Evolutionary conservation across 1,140 invertebrate genomes (phyloP), one percentile per base, ranked within the genome.

Genomic region (Brachionus asplanchnoidis): DNA sequence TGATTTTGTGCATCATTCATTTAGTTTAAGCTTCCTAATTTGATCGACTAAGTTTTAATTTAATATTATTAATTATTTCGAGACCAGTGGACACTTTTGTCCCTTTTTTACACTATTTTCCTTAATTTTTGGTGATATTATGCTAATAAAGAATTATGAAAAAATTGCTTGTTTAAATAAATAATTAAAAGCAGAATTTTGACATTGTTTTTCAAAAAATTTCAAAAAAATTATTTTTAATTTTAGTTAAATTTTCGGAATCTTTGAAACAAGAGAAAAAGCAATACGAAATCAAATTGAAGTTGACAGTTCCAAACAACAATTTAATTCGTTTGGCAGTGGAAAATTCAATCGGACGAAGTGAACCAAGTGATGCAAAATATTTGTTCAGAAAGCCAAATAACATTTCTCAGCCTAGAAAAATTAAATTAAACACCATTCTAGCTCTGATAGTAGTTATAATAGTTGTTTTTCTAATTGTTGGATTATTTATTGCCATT

Each of bases 211-310:
- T 0, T 36, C 32, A 36, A 36, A 6, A 36, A 36, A 36, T 6
- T 36, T 36, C n/a, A 9, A 53, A 53, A 26, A 60, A 60, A 20
- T 9, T 60, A 60, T 26, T 77, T 77, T 50, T 9, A 17, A 11
- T 42, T 77, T 50, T 50, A 77, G 73, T 77, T 77, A 46, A 77
- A 77, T 77, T 77, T 77, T 23, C 40, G 4, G 11, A 77, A 26
- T 11, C 11, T 12, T 14, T 77, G 11, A 14, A 14, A 7, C 20
- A 77, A 77, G 73, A 77, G 20, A 77, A 77, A 11, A 46, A 50
- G 11, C 73, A 46, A 8, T 77, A 77, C 44, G 73, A 77, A 32
- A 77, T 77, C 3, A 77, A 77, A 28, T 50, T 77, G 9, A 77
- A 77, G 3, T 6, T 77, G n/a, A 26, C 8, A 26, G 53, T 77